Conservation (phyloP, 1,140 invertebrate species). For the Ooceraea biroi region DNA sequence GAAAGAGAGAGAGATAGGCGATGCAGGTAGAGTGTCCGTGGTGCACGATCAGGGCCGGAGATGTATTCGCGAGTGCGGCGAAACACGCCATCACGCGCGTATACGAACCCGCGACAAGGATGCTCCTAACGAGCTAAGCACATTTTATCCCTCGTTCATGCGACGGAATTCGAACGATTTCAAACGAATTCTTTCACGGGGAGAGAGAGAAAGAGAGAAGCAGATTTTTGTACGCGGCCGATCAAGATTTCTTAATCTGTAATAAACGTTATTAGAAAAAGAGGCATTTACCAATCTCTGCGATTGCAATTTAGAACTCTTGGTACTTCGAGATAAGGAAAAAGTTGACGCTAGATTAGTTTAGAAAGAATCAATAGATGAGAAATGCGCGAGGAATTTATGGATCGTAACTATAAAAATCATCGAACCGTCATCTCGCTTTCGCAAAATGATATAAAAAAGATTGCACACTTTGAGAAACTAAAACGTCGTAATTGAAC, state of each 20-base stretch:
- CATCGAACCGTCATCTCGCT: background rate
- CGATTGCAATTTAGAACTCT: background rate
- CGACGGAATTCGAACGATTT: constrained; percentile 20
- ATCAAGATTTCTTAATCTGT: background rate
- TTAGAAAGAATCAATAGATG: background rate
- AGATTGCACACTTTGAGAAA: background rate
- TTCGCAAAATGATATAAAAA: background rate
- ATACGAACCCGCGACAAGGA: constrained; percentile 1
- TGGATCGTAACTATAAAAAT: background rate
- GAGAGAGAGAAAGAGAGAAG: background rate
- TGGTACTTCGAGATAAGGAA: background rate
- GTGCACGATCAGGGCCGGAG: constrained; percentile 36
- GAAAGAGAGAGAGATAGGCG: constrained; percentile 17
- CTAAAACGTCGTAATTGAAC: constrained; percentile 18
- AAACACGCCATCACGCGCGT: background rate
- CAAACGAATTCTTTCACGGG: background rate
- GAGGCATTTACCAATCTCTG: background rate
- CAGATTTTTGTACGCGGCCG: background rate
- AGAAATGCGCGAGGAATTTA: background rate
- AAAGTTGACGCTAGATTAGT: background rate
- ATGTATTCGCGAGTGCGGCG: constrained; percentile 39
- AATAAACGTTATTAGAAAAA: background rate
- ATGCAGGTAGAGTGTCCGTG: constrained; percentile 41
- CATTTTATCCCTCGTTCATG: constrained; percentile 7
- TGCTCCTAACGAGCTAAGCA: constrained; percentile 31